Conservation (phyloP, 2,113 vertebrate species). For the Misgurnus anguillicaudatus region DNA sequence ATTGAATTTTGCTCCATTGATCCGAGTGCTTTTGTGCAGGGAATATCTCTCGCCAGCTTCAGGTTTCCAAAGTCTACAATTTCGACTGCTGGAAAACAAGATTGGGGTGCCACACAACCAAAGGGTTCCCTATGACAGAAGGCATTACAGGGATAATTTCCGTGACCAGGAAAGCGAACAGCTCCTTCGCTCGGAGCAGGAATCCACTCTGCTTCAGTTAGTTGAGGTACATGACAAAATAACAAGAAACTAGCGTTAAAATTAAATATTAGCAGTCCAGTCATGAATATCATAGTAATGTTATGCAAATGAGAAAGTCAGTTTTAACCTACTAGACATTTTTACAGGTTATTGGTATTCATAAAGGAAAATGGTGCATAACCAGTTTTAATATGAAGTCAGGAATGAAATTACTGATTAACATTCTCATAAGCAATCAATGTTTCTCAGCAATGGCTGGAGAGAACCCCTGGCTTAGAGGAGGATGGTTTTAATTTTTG, state of each 20-base stretch:
- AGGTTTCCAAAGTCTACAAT: conserved; percentile 96
- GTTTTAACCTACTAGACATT: not conserved
- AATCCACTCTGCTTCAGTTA: conserved; percentile 84
- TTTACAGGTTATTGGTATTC: conserved; percentile 18
- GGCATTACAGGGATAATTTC: conserved; percentile 92
- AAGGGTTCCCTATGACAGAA: conserved; percentile 90
- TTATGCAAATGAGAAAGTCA: not conserved
- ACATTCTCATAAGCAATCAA: conserved; percentile 5
- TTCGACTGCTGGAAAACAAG: conserved; percentile 93
- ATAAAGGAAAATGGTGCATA: not conserved
- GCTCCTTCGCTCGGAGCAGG: conserved; percentile 83
- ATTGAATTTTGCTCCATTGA: conserved; percentile 25
- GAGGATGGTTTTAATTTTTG: conserved; percentile 93
- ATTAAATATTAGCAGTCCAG: not conserved
- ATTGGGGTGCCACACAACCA: conserved; percentile 88
- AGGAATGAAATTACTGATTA: not conserved
- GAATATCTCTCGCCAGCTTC: conserved; percentile 89
- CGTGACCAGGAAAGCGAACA: conserved; percentile 80
- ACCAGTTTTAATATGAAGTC: not conserved
- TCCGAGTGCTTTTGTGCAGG: conserved; percentile 67
- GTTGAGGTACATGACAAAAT: conserved; percentile 80
- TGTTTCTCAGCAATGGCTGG: conserved; percentile 87
- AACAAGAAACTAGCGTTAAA: not conserved
- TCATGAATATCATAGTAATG: not conserved
- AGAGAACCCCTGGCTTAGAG: conserved; percentile 92